Base-by-base conservation (phyloP, 1,140 invertebrate genomes). In the Drosophila setifemur region DNA sequence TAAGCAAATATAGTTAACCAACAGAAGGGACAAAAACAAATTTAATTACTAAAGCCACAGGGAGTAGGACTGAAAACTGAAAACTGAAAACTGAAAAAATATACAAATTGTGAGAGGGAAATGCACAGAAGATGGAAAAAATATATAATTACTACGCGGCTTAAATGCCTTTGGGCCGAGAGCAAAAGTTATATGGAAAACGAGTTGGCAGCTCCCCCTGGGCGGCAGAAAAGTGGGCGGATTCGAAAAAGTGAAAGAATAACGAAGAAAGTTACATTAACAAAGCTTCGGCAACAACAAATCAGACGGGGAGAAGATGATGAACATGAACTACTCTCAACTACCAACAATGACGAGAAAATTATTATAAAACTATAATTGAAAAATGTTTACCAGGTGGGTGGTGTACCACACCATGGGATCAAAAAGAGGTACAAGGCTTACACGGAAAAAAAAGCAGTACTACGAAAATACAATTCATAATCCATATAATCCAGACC, bases 351-450 rank as follows among this genome's bases (percentile, higher is more conserved):
- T 79, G 81, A 83, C 79, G 79, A 71, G 79, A 83, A 83, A 85
- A 83, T 67, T 85, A 83, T 71, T 85, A 60, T 70, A 79, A 82
- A 86, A 79, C 74, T 71, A 67, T 79, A 85, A 83, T 70, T 83
- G 78, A 73, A 82, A 82, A 81, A 64, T 61, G 54, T 71, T 60
- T 72, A 58, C 67, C 26, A 42, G 55, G 53, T 72, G 67, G 60
- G 64, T 63, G 67, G 69, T 14, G 33, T n/a, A 39, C 39, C 11
- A 16, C 57, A 33, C 52, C 33, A 25, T 61, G 57, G 57, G 57
- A 61, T 61, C 53, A 66, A 44, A 66, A 28, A 43, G 29, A 44
- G 26, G 43, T 44, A 33, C 11, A 11, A 11, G 19, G 53, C 52
- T 8, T 58, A 61, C 53, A 61, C 52, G 14, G 37, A 4, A 16